A percentile compares a stretch with the other conserved stretches of the same genome.
phyloP scores from a whole-genome alignment of 1,140 invertebrate species.

The Callitettix versicolor region DNA sequence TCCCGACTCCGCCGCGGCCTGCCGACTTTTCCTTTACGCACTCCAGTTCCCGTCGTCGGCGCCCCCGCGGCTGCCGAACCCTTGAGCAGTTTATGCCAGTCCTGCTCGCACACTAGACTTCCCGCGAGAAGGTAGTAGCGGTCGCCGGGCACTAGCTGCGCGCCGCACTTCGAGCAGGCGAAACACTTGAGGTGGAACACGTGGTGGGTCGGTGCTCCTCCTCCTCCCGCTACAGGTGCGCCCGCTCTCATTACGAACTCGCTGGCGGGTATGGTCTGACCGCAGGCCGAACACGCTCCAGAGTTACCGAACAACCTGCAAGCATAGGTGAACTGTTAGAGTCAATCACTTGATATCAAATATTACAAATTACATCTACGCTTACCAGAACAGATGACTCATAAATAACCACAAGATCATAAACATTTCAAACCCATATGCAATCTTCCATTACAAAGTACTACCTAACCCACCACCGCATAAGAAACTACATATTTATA shows the following conservation, averaged over 20 bases:
- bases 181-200: conserved; percentile 94
- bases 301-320: conserved; percentile 77
- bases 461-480: no score
- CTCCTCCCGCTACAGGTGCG: conserved; percentile 24
- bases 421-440: no score
- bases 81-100: conserved; percentile 85
- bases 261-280: conserved; percentile 78
- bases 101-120: conserved; percentile 78
- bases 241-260: conserved; percentile 80
- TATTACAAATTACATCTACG: no score
- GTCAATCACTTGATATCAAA: no score
- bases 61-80: conserved; percentile 38
- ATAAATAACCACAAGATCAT: no score
- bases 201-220: conserved; percentile 35
- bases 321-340: no score
- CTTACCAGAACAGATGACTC: no score
- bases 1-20: conserved; percentile 50
- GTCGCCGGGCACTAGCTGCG: conserved; percentile 76
- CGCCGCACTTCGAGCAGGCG: conserved; percentile 81
- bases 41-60: conserved; percentile 42
- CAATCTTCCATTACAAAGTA: no score
- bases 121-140: conserved; percentile 78
- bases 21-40: conserved; percentile 70
- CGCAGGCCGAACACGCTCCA: conserved; percentile 78
- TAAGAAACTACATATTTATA: no score